These are phyloP conservation scores for Drosophila ezoana DNA, from an alignment of 2,888 invertebrate species.

Conservation along the genomic window DNA sequence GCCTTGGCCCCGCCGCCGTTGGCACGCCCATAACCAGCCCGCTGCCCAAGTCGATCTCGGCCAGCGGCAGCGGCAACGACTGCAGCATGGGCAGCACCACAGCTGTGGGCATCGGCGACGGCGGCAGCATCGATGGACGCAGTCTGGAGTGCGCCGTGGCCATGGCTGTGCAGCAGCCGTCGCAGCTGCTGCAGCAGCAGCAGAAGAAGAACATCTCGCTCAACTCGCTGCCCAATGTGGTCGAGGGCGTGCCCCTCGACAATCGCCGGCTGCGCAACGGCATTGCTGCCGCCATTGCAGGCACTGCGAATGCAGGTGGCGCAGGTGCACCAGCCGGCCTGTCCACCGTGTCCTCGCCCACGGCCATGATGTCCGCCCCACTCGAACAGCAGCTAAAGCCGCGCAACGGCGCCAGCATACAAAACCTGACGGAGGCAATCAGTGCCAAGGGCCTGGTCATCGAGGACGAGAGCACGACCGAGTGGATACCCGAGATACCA, in stretches of 20 bases:
- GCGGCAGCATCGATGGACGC: conserved; percentile 67
- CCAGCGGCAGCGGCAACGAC: conserved; percentile 69
- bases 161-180: conserved; percentile 50
- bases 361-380: conserved; percentile 65
- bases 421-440: conserved; percentile 65
- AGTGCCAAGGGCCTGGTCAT: conserved; percentile 86
- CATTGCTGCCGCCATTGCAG: conserved; percentile 33
- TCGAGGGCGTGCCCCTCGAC: conserved; percentile 79
- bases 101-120: conserved; percentile 40
- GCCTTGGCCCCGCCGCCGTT: conserved; percentile 32
- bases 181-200: conserved; percentile 66
- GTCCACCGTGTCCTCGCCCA: conserved; percentile 75
- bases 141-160: conserved; percentile 62
- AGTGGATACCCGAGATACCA: conserved; percentile 96
- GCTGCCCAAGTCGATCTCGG: conserved; percentile 75
- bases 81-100: conserved; percentile 65
- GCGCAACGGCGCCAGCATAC: conserved; percentile 69
- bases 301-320: conserved; percentile 11
- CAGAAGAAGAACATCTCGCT: conserved; percentile 81
- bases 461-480: conserved; percentile 92
- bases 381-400: conserved; percentile 62
- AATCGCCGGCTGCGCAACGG: conserved; percentile 64
- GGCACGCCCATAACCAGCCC: conserved; percentile 19
- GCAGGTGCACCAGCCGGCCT: conserved; percentile 37
- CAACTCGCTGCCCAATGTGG: conserved; percentile 81